phyloP scores from a whole-genome alignment of 2,797 vertebrate genomes.

The Peromyscus aztecus region DNA sequence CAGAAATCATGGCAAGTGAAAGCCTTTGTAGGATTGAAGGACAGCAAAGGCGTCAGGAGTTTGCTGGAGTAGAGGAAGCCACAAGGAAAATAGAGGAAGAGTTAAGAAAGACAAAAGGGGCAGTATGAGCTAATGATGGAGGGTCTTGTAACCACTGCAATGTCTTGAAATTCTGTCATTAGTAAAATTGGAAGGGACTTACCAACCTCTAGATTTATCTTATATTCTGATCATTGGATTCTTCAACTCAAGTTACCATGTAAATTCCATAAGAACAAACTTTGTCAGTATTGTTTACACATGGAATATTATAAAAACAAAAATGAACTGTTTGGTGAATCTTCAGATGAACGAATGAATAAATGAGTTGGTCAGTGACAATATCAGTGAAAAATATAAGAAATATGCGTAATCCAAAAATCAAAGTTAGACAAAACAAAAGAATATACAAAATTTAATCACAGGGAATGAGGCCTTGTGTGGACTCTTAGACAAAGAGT shows the following conservation, averaged over 20 bases:
- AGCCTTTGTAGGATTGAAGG: neutral
- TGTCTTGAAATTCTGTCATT: neutral
- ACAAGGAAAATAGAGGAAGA: neutral
- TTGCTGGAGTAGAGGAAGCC: neutral
- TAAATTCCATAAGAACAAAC: neutral
- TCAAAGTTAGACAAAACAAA: neutral
- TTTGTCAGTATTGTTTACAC: neutral
- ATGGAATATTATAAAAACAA: neutral
- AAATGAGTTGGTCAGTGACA: neutral
- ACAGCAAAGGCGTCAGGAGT: neutral
- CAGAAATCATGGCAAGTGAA: neutral
- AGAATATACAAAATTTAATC: neutral
- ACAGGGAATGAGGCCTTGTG: neutral
- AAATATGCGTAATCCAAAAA: neutral
- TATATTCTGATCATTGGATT: neutral
- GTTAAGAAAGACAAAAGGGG: neutral
- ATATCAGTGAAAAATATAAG: neutral
- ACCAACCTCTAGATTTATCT: neutral
- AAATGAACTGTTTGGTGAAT: neutral
- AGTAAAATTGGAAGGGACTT: constrained; percentile 1
- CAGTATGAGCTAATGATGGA: neutral
- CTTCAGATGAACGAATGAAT: constrained; percentile 32
- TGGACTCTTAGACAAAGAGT: neutral
- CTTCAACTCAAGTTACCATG: neutral
- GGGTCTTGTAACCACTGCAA: neutral